Percentiles rank a stretch among this genome's conserved stretches.
Conservation (phyloP, 1,140 invertebrate species). For the Vanessa tameamea region DNA sequence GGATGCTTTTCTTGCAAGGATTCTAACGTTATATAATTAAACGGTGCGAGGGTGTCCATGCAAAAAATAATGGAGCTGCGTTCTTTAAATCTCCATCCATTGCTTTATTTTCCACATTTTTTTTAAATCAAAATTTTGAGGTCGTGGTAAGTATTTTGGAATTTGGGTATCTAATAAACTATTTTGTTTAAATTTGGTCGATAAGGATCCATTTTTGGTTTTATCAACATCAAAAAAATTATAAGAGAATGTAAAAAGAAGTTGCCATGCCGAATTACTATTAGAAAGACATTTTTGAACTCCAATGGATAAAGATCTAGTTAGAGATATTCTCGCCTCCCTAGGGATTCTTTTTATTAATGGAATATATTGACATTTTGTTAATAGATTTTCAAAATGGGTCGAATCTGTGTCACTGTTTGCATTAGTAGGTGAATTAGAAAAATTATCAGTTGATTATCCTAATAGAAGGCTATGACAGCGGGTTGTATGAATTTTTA, state of each 20-base stretch:
- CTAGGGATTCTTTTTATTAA: neutral
- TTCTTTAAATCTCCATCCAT: too few relatives aligned
- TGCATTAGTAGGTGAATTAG: too few relatives aligned
- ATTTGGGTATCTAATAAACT: neutral
- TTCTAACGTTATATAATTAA: too few relatives aligned
- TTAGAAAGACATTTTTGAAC: neutral
- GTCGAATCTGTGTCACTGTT: too few relatives aligned
- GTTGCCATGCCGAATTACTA: neutral
- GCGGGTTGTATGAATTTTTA: too few relatives aligned
- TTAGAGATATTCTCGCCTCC: neutral
- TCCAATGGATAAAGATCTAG: neutral
- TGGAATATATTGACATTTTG: too few relatives aligned
- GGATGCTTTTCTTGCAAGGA: too few relatives aligned
- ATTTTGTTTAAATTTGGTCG: neutral
- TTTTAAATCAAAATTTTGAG: neutral
- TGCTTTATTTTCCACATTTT: neutral
- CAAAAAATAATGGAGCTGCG: too few relatives aligned
- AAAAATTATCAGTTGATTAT: too few relatives aligned
- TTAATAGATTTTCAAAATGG: too few relatives aligned
- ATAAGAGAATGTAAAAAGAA: neutral
- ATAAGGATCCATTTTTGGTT: neutral
- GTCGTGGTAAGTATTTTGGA: neutral
- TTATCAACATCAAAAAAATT: neutral
- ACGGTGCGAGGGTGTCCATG: too few relatives aligned
- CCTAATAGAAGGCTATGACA: too few relatives aligned